These are phyloP conservation scores for Vireo altiloquus DNA, from an alignment of 2,113 vertebrate genomes.

Conservation along the genomic window DNA sequence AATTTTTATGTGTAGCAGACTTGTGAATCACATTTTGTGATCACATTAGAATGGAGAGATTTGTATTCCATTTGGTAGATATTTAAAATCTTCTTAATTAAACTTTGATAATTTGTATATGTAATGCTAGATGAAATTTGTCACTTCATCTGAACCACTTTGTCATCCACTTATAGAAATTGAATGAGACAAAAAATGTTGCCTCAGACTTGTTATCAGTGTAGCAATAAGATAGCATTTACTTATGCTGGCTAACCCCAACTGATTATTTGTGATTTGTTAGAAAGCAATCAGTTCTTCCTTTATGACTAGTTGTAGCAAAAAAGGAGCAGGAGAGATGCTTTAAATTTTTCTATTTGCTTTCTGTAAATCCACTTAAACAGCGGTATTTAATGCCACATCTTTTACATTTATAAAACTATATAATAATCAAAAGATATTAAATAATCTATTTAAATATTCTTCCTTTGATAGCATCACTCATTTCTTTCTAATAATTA, in stretches of 20 bases:
- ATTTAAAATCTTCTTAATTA: not conserved
- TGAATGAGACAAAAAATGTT: not conserved
- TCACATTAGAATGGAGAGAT: not conserved
- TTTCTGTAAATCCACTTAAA: not conserved
- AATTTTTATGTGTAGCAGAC: not conserved
- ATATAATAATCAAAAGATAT: not conserved
- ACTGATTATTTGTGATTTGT: not conserved
- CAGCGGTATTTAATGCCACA: not conserved
- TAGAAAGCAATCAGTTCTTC: not conserved
- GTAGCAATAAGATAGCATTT: not conserved
- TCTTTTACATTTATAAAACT: not conserved
- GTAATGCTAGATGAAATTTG: not conserved
- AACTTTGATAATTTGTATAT: not conserved
- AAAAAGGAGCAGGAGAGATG: not conserved
- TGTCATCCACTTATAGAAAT: not conserved
- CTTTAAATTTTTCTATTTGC: not conserved
- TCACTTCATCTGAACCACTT: not conserved
- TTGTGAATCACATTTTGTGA: not conserved
- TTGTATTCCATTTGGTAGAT: not conserved
- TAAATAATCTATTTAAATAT: not conserved
- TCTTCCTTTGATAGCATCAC: not conserved
- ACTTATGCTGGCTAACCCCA: not conserved
- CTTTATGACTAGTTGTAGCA: not conserved
- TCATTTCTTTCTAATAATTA: not conserved
- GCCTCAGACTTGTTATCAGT: not conserved